Evolutionary conservation across 1,140 invertebrate genomes (phyloP), one percentile per base, ranked within the genome.

Genomic region (Popillia japonica): DNA sequence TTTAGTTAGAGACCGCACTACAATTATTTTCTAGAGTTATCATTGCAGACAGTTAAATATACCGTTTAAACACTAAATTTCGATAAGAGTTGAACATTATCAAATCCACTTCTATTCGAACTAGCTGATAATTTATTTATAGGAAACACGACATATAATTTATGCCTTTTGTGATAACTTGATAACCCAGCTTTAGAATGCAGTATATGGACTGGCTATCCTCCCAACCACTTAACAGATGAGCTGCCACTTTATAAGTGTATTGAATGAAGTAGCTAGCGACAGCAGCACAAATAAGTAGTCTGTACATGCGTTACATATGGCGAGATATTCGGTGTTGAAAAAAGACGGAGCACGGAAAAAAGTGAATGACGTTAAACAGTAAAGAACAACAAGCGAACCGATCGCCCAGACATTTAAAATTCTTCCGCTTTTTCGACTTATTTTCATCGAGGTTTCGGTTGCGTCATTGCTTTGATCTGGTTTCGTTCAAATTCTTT

Each of bases 311-410:
- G 61, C 22, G 20, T 27, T 68, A 68, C 61, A 68, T 27, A 68
- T 68, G 61, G 61, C 27, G 61, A 68, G 61, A 27, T 68, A 34
- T 17, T 68, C 22, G 17, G 61, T 23, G 61, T 27, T 68, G 22
- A 68, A 68, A 68, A 68, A 68, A 68, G 61, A 68, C 61, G 27
- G 61, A 34, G 22, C 20, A 14, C 4, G 61, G 11, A 68, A 68
- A 55, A 68, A 68, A 68, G 8, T 34, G 20, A 68, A 22, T 68
- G 61, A 68, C 61, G 61, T 68, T 68, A 34, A 68, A 68, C 61
- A 68, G 61, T 68, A 14, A 68, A 68, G 61, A 68, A 68, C 17
- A 22, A 68, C 27, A 34, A 11, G 9, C 7, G 9, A 9, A 17
- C 61, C 61, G 27, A 7, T 68, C 61, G 22, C 22, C 27, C 14